Percentiles rank a stretch among this genome's conserved stretches.
Evolutionary conservation across 1,140 invertebrate species (phyloP).

Genomic region (Drosophila arizonae): DNA sequence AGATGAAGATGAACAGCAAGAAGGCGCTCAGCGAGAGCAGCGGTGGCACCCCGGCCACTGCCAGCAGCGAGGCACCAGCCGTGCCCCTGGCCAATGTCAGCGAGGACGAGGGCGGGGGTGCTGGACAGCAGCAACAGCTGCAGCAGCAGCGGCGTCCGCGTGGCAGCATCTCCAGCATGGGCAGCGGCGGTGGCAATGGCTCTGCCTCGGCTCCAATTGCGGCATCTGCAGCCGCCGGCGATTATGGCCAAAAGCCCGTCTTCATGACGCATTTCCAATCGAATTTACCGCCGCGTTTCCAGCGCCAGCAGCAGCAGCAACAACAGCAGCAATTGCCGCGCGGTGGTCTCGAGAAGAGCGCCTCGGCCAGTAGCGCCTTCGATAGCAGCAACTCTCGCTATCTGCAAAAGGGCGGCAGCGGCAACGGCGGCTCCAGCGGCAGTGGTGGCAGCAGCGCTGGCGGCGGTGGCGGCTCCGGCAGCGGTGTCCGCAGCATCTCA

Average conservation of each 20-base stretch:
- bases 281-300: constrained; percentile 93
- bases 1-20: constrained; percentile 86
- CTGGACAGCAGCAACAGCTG: constrained; percentile 12
- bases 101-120: constrained; percentile 44
- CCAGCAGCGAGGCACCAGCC: constrained; percentile 26
- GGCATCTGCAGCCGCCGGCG: constrained; percentile 28
- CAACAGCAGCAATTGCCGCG: constrained; percentile 48
- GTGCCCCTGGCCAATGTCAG: constrained; percentile 50
- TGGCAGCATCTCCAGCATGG: constrained; percentile 61
- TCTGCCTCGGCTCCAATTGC: constrained; percentile 19
- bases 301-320: constrained; percentile 87
- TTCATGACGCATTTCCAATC: constrained; percentile 90
- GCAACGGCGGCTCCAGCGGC: constrained; percentile 18
- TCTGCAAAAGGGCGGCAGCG: constrained; percentile 59
- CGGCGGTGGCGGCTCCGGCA: constrained; percentile 45
- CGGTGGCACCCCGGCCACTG: not conserved
- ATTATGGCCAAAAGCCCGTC: constrained; percentile 79
- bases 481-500: constrained; percentile 63
- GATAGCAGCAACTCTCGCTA: constrained; percentile 83
- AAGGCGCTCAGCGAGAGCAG: constrained; percentile 81
- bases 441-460: constrained; percentile 53
- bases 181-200: constrained; percentile 40
- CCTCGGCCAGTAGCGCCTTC: constrained; percentile 82
- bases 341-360: constrained; percentile 83
- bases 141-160: constrained; percentile 56